phyloP scores from a whole-genome alignment of 2,888 invertebrate species.

The Clepsis dumicolana region DNA sequence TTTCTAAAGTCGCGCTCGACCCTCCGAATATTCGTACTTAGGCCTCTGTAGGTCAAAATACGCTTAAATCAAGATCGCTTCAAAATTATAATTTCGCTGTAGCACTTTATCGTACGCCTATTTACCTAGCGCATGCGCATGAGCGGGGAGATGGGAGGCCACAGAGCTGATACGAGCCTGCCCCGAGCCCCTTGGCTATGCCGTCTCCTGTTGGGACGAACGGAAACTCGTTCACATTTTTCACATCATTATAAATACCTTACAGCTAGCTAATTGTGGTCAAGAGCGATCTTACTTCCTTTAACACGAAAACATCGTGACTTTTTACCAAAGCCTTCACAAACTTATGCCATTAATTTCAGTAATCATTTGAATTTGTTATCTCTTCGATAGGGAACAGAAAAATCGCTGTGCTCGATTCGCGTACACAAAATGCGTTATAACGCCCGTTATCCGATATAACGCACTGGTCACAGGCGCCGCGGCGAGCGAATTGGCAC shows the following conservation, averaged over 20 bases:
- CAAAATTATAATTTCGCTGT: constrained; percentile 15
- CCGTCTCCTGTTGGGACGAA: constrained; percentile 10
- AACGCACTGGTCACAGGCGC: no score
- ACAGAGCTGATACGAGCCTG: not conserved
- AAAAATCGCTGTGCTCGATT: no score
- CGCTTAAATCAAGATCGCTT: not conserved
- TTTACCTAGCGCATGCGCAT: constrained; percentile 21
- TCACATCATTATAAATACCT: constrained; percentile 1
- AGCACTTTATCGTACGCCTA: constrained; percentile 29
- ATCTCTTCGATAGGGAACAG: no score
- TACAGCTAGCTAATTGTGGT: not conserved
- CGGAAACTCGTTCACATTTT: constrained; percentile 1
- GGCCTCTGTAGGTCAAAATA: not conserved
- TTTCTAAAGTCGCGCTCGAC: no score
- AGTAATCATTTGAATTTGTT: no score
- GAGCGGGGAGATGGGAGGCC: constrained; percentile 13
- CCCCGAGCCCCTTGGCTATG: constrained; percentile 4
- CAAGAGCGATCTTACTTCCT: constrained; percentile 5
- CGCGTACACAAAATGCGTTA: no score
- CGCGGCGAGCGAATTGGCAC: no score
- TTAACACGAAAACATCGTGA: no score
- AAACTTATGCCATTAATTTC: no score
- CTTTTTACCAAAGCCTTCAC: no score
- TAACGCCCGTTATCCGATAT: no score
- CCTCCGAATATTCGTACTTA: no score